A percentile compares a stretch with the other conserved stretches of the same genome.
These are phyloP conservation scores for Aptenodytes forsteri DNA, from an alignment of 2,113 vertebrate species.

Conservation along the genomic window DNA sequence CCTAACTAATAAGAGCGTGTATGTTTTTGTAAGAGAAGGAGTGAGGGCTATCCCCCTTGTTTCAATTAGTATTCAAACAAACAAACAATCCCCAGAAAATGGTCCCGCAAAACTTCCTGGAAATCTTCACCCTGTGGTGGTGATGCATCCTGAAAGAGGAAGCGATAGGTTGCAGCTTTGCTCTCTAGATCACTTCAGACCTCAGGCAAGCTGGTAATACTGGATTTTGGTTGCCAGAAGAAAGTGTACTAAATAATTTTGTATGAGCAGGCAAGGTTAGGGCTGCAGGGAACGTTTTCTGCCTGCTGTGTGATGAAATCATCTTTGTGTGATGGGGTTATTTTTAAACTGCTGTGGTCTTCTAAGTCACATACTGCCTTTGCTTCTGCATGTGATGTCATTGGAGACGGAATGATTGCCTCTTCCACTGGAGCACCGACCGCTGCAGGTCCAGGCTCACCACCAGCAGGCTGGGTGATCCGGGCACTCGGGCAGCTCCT, in stretches of 20 bases:
- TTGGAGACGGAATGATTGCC: background rate
- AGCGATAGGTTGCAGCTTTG: background rate
- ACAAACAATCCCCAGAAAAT: background rate
- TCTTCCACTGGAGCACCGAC: background rate
- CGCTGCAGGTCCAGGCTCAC: rapidly evolving
- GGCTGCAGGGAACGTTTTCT: background rate
- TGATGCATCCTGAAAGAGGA: background rate
- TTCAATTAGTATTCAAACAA: background rate
- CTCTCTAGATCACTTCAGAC: background rate
- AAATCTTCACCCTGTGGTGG: background rate
- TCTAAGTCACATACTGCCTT: background rate
- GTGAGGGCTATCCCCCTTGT: background rate
- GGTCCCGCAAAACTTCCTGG: background rate
- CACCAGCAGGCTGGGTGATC: background rate
- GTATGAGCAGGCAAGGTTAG: background rate
- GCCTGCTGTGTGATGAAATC: background rate
- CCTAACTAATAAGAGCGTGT: background rate
- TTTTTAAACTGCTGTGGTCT: background rate
- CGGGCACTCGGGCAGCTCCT: rapidly evolving
- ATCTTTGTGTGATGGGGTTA: background rate
- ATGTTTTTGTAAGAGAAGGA: background rate
- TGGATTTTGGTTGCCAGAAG: background rate
- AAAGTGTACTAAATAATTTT: background rate
- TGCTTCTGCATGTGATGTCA: background rate
- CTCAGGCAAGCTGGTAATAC: background rate